Base-by-base conservation (phyloP, 2,113 vertebrate genomes). In the Archocentrus centrarchus region DNA sequence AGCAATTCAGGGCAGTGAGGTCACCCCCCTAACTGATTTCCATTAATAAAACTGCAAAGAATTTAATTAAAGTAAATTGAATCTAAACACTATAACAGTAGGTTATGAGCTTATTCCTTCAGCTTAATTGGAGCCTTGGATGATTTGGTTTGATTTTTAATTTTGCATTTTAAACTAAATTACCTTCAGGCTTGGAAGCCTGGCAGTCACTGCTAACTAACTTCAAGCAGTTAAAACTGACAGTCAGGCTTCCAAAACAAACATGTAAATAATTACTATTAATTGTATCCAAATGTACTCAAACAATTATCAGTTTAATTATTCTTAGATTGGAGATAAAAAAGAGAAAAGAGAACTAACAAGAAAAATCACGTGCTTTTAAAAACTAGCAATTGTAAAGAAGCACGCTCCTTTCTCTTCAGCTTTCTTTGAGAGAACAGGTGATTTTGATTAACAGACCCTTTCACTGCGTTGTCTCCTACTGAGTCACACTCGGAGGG, bases 361-460 rank as follows among this genome's bases (percentile, higher is more conserved):
- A 75, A 66, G 61, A 59, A 63, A 87, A 85, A 84, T 82, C 18
- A 17, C 32, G 22, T 73, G 61, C 41, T 53, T 27, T 18, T 3
- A 73, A 66, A 73, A 62, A 15, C 1, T 41, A 5, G 1, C 39
- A 20, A 11, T 39, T 7, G 64, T 59, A 76, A 35, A 27, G 6
- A 44, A 63, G 22, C 30, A 3, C 30, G 13, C 8, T 18, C 1
- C 18, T 63, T 63, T 41, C 20, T 84, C 63, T 17, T 50, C 35
- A 53, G 78, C 50, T 39, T 80, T 83, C 20, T 64, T 53, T 15
- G 11, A 78, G 27, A 75, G 59, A 70, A 62, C 84, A 91, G 82
- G 88, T 90, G 79, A 89, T 89, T 86, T 80, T 91, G 82, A 87
- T 83, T 85, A 90, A 89, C 58, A 9, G 57, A 83, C 3, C 39